phyloP scores from a whole-genome alignment of 2,888 invertebrate species.

The Iselma pallidipennis region DNA sequence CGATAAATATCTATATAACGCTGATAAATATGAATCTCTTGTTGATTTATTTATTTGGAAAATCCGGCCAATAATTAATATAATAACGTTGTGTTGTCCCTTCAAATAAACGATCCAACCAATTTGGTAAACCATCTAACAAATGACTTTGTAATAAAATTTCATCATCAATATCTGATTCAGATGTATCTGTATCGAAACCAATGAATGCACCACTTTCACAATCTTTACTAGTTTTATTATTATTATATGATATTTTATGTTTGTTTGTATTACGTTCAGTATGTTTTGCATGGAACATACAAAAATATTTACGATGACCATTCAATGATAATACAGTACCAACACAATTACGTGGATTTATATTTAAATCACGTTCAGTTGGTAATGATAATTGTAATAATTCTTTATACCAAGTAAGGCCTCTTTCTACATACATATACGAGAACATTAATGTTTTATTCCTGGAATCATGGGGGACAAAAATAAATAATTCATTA shows the following conservation, averaged over 20 bases:
- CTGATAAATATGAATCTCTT: not conserved
- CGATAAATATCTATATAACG: not conserved
- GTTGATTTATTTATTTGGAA: constrained; percentile 74
- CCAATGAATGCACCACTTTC: constrained; percentile 87
- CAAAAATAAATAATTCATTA: no score
- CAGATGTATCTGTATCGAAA: constrained; percentile 71
- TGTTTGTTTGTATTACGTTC: constrained; percentile 61
- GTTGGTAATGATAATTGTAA: constrained; percentile 85
- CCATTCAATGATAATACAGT: constrained; percentile 96
- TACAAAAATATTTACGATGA: constrained; percentile 96
- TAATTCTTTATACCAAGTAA: constrained; percentile 92
- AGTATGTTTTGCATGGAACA: constrained; percentile 97
- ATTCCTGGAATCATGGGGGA: constrained; percentile 83
- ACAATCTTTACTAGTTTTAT: constrained; percentile 63
- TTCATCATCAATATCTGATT: constrained; percentile 64
- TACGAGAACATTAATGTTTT: constrained; percentile 96
- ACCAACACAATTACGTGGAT: constrained; percentile 95
- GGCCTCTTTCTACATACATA: constrained; percentile 88
- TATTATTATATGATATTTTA: constrained; percentile 2
- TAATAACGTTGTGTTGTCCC: constrained; percentile 94
- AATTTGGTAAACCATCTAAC: constrained; percentile 90
- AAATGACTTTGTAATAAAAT: constrained; percentile 62
- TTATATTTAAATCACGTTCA: constrained; percentile 81
- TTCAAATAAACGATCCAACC: constrained; percentile 96
- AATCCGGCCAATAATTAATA: constrained; percentile 98